phyloP scores from a whole-genome alignment of 2,888 invertebrate species.

The Quadroppia sp. region DNA sequence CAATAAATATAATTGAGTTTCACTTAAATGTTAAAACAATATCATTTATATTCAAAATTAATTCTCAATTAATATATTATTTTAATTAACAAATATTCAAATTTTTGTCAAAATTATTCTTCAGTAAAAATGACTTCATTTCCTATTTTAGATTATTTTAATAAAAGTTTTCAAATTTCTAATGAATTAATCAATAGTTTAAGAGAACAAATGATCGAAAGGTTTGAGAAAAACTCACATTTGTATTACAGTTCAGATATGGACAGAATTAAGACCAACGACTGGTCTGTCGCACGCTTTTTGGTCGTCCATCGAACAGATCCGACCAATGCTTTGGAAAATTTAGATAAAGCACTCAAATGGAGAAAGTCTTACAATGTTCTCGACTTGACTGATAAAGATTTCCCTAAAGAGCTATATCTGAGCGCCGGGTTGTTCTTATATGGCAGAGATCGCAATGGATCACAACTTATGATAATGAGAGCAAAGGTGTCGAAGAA shows the following conservation, averaged over 20 bases:
- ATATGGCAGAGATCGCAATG: not conserved
- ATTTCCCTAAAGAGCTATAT: not conserved
- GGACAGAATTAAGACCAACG: not conserved
- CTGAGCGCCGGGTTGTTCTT: not conserved
- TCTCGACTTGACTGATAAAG: not conserved
- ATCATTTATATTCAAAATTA: too few species aligned
- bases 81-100: not conserved
- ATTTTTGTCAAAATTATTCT: not conserved
- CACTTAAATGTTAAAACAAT: too few species aligned
- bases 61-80: not conserved
- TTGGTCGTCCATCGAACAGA: not conserved
- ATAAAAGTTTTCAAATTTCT: not conserved
- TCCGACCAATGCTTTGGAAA: not conserved
- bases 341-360: constrained; percentile 1
- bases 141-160: not conserved
- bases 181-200: not conserved
- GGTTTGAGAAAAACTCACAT: not conserved
- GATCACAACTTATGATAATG: not conserved
- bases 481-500: constrained; percentile 12
- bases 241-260: not conserved
- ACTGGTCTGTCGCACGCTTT: not conserved
- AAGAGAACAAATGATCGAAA: not conserved
- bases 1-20: too few species aligned
- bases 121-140: not conserved
- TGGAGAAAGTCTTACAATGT: constrained; percentile 10